phyloP scores from a whole-genome alignment of 2,888 invertebrate species.

The Drosophila ezoana region DNA sequence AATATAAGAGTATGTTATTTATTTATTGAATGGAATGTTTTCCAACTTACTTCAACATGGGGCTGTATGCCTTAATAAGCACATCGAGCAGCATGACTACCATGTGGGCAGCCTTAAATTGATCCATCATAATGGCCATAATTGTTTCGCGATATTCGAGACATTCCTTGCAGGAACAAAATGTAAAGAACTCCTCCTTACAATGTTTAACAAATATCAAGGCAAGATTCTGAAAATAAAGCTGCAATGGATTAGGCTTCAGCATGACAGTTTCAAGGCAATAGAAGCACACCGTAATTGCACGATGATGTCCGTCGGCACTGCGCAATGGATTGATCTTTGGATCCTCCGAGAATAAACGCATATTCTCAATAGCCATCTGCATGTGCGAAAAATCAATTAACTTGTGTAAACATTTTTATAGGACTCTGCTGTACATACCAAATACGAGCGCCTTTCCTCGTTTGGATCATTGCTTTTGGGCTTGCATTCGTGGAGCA shows the following conservation, averaged over 20 bases:
- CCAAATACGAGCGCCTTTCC: constrained; percentile 75
- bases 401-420: background rate
- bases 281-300: constrained; percentile 71
- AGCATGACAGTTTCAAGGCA: constrained; percentile 24
- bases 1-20: background rate
- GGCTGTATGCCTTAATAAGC: constrained; percentile 82
- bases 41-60: constrained; percentile 82
- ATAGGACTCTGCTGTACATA: constrained; percentile 15
- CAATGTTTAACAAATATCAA: constrained; percentile 82
- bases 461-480: constrained; percentile 71
- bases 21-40: background rate
- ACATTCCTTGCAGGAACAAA: constrained; percentile 84
- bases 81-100: constrained; percentile 83
- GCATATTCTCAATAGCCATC: constrained; percentile 75
- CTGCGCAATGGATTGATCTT: constrained; percentile 66
- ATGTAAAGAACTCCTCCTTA: constrained; percentile 83
- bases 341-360: constrained; percentile 71
- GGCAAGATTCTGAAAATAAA: constrained; percentile 80
- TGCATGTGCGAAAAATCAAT: constrained; percentile 14
- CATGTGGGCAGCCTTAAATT: constrained; percentile 84
- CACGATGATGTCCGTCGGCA: constrained; percentile 75
- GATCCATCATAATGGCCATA: constrained; percentile 83
- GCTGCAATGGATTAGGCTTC: constrained; percentile 71
- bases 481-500: constrained; percentile 72
- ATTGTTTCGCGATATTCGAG: constrained; percentile 84